Evolutionary conservation across 2,888 invertebrate genomes (phyloP), one percentile per base, ranked within the genome.

Genomic region (Drosophila prostipennis): DNA sequence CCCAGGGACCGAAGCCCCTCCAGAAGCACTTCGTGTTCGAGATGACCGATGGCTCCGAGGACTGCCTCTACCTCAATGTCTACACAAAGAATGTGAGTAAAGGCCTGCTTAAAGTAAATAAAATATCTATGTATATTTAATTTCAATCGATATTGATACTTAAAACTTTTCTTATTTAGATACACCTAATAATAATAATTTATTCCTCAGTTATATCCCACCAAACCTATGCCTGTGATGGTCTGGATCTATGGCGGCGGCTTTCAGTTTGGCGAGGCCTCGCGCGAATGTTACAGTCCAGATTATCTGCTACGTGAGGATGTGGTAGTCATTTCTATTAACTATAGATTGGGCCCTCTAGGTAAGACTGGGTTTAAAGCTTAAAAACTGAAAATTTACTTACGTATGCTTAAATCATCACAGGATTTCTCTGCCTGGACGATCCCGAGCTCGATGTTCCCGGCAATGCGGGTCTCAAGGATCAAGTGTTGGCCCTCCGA

Each of bases 171-270:
- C 0, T 11, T 11, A 11, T 34, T 34, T 11, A 11, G 11, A 34
- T 10, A 11, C 0, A 11, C 5, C 0, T 19, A 7, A 40, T 7
- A 16, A 16, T 40, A 10, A 8, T 40, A 10, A 8, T 8, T n/a
- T 42, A 4, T 5, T 11, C 32, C 43, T 2, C 48, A 91, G 91
- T 74, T 91, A 29, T 89, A 90, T 68, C 91, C 91, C 46, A 69
- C 68, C 16, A 90, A 89, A 55, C 90, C 89, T 0, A 76, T 89
- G 74, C 92, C 92, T 4, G 92, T 93, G 2, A 93, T 93, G 93
- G 91, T 93, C 14, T 93, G 92, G 91, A 93, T 93, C 61, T 93
- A 93, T 78, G 93, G 93, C n/a, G 93, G 93, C 0, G 93, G 92
- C 36, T 93, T 93, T 74, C 91, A 91, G 61, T 90, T 90, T 57